Conservation (phyloP, 1,140 invertebrate species). For the Polypedilum vanderplanki region DNA sequence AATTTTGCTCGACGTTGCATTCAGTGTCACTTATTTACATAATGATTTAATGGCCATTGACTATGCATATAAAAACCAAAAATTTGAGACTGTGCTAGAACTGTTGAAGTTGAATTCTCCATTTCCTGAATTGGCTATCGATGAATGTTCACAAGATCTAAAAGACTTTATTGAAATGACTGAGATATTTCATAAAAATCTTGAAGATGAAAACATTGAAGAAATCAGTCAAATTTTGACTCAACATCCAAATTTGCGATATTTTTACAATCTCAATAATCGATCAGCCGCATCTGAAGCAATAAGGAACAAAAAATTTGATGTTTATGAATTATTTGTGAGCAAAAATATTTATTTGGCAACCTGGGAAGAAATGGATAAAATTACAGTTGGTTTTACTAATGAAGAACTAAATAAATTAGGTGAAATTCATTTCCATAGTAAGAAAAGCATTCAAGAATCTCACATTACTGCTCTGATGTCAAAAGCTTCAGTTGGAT, state of each 20-base stretch:
- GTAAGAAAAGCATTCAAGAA: not conserved
- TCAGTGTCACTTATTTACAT: not conserved
- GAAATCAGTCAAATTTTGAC: not conserved
- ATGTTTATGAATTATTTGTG: not conserved
- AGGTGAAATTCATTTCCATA: not conserved
- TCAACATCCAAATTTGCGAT: not conserved
- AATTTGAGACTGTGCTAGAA: not conserved
- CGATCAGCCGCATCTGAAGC: not conserved
- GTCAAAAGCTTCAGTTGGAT: not conserved
- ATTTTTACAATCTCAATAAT: not conserved
- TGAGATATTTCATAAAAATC: not conserved
- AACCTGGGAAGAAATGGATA: not conserved
- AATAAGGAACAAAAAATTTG: not conserved
- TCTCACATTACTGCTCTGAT: not conserved
- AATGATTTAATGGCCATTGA: not conserved
- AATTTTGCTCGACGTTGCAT: not conserved
- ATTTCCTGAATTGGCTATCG: not conserved
- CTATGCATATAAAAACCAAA: not conserved
- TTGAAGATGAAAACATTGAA: not conserved
- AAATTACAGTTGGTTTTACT: not conserved
- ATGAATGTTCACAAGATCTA: not conserved
- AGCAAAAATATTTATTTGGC: not conserved
- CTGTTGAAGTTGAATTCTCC: not conserved
- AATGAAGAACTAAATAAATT: not conserved
- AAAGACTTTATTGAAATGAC: not conserved